Evolutionary conservation across 2,797 vertebrate species (phyloP).

Genomic region (Oreortyx pictus): DNA sequence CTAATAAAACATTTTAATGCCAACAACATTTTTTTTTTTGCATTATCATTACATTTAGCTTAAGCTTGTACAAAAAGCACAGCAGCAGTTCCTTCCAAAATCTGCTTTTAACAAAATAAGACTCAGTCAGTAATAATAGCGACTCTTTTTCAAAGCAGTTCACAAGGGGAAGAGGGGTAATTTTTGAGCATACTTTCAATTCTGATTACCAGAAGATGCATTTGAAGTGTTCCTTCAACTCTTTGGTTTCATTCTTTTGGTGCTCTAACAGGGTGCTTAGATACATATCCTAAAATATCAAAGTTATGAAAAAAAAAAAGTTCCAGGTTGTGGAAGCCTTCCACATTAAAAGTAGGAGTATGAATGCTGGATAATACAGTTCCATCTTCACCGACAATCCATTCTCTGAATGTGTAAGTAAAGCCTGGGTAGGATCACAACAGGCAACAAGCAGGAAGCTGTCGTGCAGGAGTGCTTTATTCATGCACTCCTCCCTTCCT

Average conservation of each 20-base stretch:
- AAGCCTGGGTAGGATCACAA: too few relatives aligned
- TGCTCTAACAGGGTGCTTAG: neutral
- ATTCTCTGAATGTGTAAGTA: neutral
- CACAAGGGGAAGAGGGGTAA: neutral
- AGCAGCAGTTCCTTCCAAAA: neutral
- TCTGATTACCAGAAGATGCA: neutral
- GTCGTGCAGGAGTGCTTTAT: neutral
- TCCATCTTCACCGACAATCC: neutral
- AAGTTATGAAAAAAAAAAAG: neutral
- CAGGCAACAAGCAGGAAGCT: fast-evolving
- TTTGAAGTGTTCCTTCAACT: neutral
- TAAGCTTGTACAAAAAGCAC: neutral
- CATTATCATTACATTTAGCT: conserved; percentile 3
- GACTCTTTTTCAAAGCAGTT: neutral
- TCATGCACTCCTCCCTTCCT: neutral
- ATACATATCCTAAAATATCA: neutral
- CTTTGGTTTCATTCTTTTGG: neutral
- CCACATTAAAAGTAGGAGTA: neutral
- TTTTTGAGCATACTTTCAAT: neutral
- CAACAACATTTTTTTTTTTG: neutral
- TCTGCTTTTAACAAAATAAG: conserved; percentile 20
- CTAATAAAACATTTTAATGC: neutral
- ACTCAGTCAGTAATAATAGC: neutral
- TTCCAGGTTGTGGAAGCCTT: neutral
- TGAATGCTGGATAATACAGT: neutral